phyloP scores from a whole-genome alignment of 2,113 vertebrate species.

The Neopipo cinnamomea region DNA sequence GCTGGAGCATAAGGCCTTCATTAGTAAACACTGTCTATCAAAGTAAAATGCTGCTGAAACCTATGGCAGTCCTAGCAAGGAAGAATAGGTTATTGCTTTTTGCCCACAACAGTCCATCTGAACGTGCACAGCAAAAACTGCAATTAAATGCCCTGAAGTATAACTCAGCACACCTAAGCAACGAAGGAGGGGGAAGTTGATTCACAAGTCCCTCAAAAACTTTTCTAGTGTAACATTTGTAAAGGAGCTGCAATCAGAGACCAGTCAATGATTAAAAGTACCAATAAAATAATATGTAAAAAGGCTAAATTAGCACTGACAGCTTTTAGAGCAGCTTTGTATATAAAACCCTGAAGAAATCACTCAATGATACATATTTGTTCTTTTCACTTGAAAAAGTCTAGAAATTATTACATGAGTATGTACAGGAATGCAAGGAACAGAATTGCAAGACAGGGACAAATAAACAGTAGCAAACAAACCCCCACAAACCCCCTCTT shows the following conservation, averaged over 20 bases:
- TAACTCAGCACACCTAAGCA: background rate
- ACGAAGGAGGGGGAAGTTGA: background rate
- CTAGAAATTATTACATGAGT: background rate
- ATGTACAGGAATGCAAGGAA: background rate
- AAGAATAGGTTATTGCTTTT: background rate
- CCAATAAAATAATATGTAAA: background rate
- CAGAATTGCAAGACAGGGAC: background rate
- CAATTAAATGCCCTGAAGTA: background rate
- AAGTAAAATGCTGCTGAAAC: background rate
- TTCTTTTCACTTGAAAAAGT: background rate
- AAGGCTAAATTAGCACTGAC: background rate
- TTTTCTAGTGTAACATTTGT: background rate
- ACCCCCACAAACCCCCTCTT: too few species aligned
- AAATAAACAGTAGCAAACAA: background rate
- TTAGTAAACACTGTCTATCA: background rate
- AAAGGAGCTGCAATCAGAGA: background rate
- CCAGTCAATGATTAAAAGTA: background rate
- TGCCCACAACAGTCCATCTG: background rate
- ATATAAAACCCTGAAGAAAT: background rate
- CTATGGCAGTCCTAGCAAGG: background rate
- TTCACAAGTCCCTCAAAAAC: slow-evolving; percentile 27
- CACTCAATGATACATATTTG: background rate
- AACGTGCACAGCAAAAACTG: background rate
- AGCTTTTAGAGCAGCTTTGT: background rate
- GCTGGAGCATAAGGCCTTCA: background rate